Conservation (phyloP, 2,888 invertebrate genomes). For the Emmelina monodactyla region DNA sequence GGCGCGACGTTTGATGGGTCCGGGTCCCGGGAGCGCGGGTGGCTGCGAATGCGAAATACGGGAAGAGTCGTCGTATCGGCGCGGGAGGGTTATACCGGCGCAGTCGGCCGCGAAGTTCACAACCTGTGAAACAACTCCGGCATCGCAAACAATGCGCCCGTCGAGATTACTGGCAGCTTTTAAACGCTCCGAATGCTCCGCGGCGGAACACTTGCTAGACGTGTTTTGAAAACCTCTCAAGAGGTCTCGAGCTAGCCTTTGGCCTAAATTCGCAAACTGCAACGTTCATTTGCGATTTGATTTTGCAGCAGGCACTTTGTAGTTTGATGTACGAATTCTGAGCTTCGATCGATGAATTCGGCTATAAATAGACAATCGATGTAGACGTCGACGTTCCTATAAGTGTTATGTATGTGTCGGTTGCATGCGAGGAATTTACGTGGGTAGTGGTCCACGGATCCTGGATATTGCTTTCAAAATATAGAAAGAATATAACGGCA, state of each 20-base stretch:
- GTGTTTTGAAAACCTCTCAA: slow-evolving; percentile 34
- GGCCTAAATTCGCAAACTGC: slow-evolving; percentile 26
- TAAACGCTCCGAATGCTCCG: slow-evolving; percentile 31
- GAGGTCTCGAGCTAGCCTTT: slow-evolving; percentile 30
- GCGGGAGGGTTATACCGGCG: slow-evolving; percentile 16
- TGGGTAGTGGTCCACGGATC: no score
- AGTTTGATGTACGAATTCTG: neutral
- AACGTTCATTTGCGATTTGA: neutral
- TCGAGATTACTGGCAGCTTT: slow-evolving; percentile 37
- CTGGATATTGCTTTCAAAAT: no score
- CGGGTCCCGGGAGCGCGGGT: neutral
- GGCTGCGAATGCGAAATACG: slow-evolving; percentile 9
- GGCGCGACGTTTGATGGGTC: slow-evolving; percentile 5
- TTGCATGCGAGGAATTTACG: no score
- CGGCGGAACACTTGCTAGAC: slow-evolving; percentile 28
- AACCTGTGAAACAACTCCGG: slow-evolving; percentile 32
- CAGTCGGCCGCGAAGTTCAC: slow-evolving; percentile 27
- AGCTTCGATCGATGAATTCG: neutral
- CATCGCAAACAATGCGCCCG: slow-evolving; percentile 28
- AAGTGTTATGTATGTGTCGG: no score
- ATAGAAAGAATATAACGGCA: no score
- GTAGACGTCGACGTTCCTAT: no score
- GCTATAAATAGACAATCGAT: neutral
- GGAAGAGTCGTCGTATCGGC: slow-evolving; percentile 17
- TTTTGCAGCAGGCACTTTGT: neutral